Base-by-base conservation (phyloP, 2,113 vertebrate species). In the Sakesphorus luctuosus region DNA sequence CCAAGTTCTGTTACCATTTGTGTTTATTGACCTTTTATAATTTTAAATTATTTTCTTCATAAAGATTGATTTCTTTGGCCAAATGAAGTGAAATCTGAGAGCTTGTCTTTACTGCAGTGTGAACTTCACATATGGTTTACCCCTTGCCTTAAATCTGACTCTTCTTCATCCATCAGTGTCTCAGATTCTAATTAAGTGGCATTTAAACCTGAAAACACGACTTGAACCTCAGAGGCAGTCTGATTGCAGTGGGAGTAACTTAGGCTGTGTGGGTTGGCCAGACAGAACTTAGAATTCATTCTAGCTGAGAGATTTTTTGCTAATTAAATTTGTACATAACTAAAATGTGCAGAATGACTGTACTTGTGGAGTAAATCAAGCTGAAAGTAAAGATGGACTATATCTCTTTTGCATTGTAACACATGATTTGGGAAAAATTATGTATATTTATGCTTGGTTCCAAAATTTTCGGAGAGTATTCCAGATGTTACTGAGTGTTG, bases 21-120 rank as follows among this genome's bases (percentile, higher is more conserved):
- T 79, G 59, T 95, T 96, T 96, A 66, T 90, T 93, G 79, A 88
- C 13, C 14, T 91, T 83, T 71, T 83, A 62, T 79, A 3, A 79
- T 73, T 85, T 79, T 55, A 38, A 82, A 46, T 78, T 26, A 69
- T 93, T 94, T 87, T 95, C 20, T 83, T 94, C 43, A 50, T 90
- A 46, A 91, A 76, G 77, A 76, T 35, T 81, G 7, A 6, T 3
- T 26, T 18, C 79, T 88, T 82, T 87, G 8, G 47, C 67, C 50
- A 62, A 79, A 72, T 26, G 11, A 83, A 86, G 19, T 56, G 82
- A 94, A 88, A 88, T 92, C 47, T 77, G 85, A 94, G 91, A 74
- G 33, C 36, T 86, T 84, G 72, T 96, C 88, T 93, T 95, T 65
- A 52, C 33, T 83, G 78, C 52, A 49, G 46, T 77, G 59, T 96